A percentile compares a stretch with the other conserved stretches of the same genome.
Conservation (phyloP, 2,888 invertebrate genomes). For the Archaeoteleia sp. region DNA sequence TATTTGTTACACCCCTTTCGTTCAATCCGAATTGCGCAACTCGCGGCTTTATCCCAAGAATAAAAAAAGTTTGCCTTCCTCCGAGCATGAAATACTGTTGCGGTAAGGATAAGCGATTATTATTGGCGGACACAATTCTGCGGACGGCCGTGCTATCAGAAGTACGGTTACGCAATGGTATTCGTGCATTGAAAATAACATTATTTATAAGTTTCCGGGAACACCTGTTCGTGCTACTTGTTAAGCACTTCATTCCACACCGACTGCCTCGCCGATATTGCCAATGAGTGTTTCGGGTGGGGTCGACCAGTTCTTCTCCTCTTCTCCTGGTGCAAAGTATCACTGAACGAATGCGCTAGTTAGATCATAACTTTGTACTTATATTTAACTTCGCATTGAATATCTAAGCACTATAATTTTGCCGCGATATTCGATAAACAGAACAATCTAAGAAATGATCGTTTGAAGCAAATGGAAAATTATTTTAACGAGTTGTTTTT, state of each 20-base stretch:
- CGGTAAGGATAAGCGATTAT: slow-evolving; percentile 47
- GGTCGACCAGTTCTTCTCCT: slow-evolving; percentile 33
- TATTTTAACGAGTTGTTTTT: too few relatives aligned
- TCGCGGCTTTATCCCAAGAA: slow-evolving; percentile 2
- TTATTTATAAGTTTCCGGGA: slow-evolving; percentile 59
- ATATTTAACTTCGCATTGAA: slow-evolving; percentile 1
- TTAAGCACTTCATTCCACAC: slow-evolving; percentile 36
- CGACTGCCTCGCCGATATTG: slow-evolving; percentile 5
- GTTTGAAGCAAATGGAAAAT: too few relatives aligned
- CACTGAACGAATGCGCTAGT: slow-evolving; percentile 28
- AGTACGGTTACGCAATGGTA: slow-evolving; percentile 50
- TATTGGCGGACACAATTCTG: slow-evolving; percentile 28
- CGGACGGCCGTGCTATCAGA: slow-evolving; percentile 25
- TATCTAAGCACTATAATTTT: neutral
- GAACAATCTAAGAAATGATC: too few relatives aligned
- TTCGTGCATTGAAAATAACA: slow-evolving; percentile 49
- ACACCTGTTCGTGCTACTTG: slow-evolving; percentile 54
- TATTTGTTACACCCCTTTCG: neutral
- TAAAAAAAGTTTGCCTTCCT: slow-evolving; percentile 24
- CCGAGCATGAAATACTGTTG: slow-evolving; percentile 56
- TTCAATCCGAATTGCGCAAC: neutral
- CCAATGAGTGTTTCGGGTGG: slow-evolving; percentile 15
- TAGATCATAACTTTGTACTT: slow-evolving; percentile 1
- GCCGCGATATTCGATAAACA: too few relatives aligned
- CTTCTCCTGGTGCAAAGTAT: slow-evolving; percentile 20